Conservation (phyloP, 2,888 invertebrate species). For the Drosophila monieri region DNA sequence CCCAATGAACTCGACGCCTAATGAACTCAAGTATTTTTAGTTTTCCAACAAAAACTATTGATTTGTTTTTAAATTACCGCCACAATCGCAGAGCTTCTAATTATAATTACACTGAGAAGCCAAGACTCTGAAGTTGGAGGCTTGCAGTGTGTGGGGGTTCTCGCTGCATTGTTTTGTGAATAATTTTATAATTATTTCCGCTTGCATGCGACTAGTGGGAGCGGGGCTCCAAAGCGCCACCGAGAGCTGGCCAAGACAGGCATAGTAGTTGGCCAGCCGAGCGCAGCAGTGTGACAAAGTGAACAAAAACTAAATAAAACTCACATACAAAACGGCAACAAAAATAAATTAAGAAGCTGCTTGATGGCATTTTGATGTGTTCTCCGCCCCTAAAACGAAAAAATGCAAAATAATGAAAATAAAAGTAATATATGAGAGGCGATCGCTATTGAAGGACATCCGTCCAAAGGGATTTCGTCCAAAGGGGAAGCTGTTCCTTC, state of each 20-base stretch:
- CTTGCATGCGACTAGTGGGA: conserved; percentile 52
- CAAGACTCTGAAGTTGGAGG: conserved; percentile 4
- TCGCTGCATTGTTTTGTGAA: conserved; percentile 20
- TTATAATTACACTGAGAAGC: background rate
- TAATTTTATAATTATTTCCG: conserved; percentile 67
- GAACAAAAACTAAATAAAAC: background rate
- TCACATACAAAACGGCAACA: conserved; percentile 1
- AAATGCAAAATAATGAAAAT: background rate
- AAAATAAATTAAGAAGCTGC: conserved; percentile 30
- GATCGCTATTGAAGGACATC: conserved; percentile 20
- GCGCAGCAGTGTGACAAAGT: conserved; percentile 33
- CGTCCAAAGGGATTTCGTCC: background rate
- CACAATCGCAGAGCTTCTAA: conserved; percentile 1
- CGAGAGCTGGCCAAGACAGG: background rate
- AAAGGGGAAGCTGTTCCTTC: background rate
- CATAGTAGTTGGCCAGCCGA: conserved; percentile 21
- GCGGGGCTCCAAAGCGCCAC: background rate
- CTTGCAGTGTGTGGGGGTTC: conserved; percentile 10
- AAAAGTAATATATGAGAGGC: background rate
- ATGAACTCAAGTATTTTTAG: background rate
- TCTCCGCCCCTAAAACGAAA: conserved; percentile 16
- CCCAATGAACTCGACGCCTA: too few species aligned
- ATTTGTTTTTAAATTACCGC: conserved; percentile 6
- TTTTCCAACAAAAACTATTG: conserved; percentile 1
- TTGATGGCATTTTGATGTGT: conserved; percentile 16